Conservation (phyloP, 2,888 invertebrate genomes). For the Blera fallax region DNA sequence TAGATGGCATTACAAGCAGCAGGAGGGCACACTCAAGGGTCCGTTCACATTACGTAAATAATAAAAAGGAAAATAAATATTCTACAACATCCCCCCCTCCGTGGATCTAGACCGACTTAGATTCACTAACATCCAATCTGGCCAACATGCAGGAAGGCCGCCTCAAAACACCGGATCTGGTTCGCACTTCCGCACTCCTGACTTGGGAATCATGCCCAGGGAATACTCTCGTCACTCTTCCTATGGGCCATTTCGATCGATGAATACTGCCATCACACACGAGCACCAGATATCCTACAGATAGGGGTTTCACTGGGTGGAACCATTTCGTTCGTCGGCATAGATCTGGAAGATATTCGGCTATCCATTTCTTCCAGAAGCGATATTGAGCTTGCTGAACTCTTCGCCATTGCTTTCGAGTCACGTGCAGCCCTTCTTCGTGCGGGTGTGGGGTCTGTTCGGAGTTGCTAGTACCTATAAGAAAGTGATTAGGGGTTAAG, state of each 20-base stretch:
- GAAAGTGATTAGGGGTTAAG: conserved; percentile 36
- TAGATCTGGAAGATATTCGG: background rate
- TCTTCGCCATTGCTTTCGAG: background rate
- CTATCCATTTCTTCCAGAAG: background rate
- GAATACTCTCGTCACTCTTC: background rate
- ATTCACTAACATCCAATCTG: background rate
- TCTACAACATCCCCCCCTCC: too few relatives aligned
- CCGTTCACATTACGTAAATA: too few relatives aligned
- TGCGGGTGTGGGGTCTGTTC: conserved; percentile 11
- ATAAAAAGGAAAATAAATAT: too few relatives aligned
- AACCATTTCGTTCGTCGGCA: background rate
- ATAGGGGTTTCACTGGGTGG: background rate
- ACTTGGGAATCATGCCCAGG: background rate
- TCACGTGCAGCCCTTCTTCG: background rate
- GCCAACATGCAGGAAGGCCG: background rate
- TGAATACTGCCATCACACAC: background rate
- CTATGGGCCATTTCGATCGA: background rate
- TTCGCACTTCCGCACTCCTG: background rate
- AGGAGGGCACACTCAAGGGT: too few relatives aligned
- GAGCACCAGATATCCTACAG: background rate
- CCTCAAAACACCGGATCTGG: background rate
- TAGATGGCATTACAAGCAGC: too few relatives aligned
- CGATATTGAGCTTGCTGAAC: background rate
- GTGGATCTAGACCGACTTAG: background rate
- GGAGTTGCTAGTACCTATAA: conserved; percentile 13